Evolutionary conservation across 2,797 vertebrate species (phyloP).

Genomic region (Enteromius anoplus): DNA sequence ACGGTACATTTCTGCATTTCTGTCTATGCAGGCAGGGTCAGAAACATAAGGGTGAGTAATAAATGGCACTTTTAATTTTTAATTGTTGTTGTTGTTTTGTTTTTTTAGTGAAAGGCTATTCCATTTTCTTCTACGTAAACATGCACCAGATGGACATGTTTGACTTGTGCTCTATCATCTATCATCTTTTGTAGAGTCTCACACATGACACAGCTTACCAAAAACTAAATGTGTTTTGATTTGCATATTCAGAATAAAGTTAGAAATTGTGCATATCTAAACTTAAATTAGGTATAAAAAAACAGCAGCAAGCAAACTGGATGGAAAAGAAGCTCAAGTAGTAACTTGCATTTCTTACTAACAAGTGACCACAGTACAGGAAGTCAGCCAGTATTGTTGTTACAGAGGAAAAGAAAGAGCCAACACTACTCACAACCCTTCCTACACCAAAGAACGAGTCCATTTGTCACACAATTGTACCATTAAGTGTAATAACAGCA

Average conservation of each 20-base stretch:
- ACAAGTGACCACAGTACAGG: slow-evolving; percentile 6
- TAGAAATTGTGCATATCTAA: not conserved
- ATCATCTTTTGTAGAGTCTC: no score
- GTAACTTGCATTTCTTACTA: not conserved
- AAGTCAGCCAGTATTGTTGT: not conserved
- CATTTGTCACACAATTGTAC: not conserved
- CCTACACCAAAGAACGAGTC: not conserved
- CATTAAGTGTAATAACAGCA: not conserved
- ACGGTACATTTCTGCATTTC: no score
- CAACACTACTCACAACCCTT: not conserved
- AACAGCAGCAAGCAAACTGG: not conserved
- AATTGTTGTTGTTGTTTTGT: no score
- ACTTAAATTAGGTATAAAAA: not conserved
- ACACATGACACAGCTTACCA: no score
- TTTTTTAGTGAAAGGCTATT: no score
- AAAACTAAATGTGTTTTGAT: no score
- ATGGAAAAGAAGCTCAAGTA: not conserved
- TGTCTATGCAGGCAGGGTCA: no score
- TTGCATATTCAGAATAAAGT: not conserved
- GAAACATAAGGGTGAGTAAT: no score
- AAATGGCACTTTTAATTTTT: no score
- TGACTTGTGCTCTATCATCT: no score
- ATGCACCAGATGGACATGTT: no score
- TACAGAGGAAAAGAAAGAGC: not conserved
- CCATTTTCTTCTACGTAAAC: no score